A percentile compares a stretch with the other conserved stretches of the same genome.
Conservation (phyloP, 1,140 invertebrate species). For the Nasonia vitripennis region DNA sequence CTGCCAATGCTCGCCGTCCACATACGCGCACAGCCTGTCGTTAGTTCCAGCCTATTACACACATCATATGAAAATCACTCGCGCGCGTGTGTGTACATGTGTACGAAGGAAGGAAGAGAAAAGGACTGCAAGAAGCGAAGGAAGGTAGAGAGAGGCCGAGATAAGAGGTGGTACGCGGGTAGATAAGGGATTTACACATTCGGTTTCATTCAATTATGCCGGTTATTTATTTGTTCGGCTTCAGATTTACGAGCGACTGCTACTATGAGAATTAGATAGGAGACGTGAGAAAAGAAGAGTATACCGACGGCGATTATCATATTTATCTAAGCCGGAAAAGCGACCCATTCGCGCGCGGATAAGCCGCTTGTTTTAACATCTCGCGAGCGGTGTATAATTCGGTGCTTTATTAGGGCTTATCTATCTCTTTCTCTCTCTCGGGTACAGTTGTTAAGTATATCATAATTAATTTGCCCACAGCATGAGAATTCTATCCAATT, state of each 20-base stretch:
- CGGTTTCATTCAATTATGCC: slow-evolving; percentile 33
- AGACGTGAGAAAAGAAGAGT: not conserved
- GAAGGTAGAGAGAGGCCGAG: not conserved
- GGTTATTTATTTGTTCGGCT: slow-evolving; percentile 29
- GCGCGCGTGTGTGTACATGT: not conserved
- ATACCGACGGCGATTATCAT: no score
- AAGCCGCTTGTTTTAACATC: no score
- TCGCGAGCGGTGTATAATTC: not conserved
- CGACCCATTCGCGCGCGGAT: not conserved
- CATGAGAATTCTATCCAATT: not conserved
- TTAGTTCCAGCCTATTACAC: slow-evolving; percentile 49
- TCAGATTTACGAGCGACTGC: not conserved
- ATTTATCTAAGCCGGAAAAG: not conserved
- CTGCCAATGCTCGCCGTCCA: not conserved
- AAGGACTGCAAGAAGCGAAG: not conserved
- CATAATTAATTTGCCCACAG: not conserved
- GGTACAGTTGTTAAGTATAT: not conserved
- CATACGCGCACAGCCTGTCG: not conserved
- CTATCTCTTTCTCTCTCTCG: not conserved
- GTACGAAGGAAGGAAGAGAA: not conserved
- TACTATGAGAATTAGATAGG: not conserved
- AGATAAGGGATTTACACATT: slow-evolving; percentile 39
- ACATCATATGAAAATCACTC: slow-evolving; percentile 46
- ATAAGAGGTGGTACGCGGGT: not conserved
- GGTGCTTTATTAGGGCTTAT: not conserved